Evolutionary conservation across 1,140 invertebrate species (phyloP).

Genomic region (Cydia splendana): DNA sequence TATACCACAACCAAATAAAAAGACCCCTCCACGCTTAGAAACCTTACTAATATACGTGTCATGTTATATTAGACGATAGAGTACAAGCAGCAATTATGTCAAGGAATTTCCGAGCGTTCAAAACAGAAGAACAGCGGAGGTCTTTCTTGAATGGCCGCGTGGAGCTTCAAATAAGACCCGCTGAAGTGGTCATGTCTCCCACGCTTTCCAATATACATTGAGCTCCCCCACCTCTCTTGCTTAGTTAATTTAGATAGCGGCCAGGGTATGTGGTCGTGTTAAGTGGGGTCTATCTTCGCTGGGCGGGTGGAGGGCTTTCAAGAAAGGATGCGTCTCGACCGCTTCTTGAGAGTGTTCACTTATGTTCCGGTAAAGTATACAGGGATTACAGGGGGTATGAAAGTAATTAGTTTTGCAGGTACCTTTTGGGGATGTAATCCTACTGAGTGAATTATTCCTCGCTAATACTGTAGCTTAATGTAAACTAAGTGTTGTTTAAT

Average conservation of each 20-base stretch:
- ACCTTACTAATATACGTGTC: slow-evolving; percentile 39
- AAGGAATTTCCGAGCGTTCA: slow-evolving; percentile 38
- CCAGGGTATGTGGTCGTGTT: slow-evolving; percentile 37
- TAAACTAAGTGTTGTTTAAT: neutral
- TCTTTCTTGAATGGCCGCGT: slow-evolving; percentile 46
- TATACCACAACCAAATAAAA: slow-evolving; percentile 42
- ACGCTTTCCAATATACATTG: slow-evolving; percentile 43
- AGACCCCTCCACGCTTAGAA: slow-evolving; percentile 37
- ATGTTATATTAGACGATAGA: slow-evolving; percentile 41
- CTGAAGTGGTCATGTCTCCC: slow-evolving; percentile 59
- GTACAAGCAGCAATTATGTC: slow-evolving; percentile 37
- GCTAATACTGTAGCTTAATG: neutral
- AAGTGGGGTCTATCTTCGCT: slow-evolving; percentile 42
- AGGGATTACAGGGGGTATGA: slow-evolving; percentile 11
- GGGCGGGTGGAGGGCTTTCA: slow-evolving; percentile 48
- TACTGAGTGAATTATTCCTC: neutral
- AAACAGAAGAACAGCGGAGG: slow-evolving; percentile 32
- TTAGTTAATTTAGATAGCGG: slow-evolving; percentile 48
- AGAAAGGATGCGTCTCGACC: slow-evolving; percentile 53
- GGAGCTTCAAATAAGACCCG: slow-evolving; percentile 51
- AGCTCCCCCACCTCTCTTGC: slow-evolving; percentile 37
- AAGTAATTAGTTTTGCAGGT: slow-evolving; percentile 25
- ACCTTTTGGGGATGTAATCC: neutral
- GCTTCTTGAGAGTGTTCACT: slow-evolving; percentile 48
- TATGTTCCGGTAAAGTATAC: slow-evolving; percentile 24